phyloP scores from a whole-genome alignment of 2,113 vertebrate genomes.

The Lampris incognitus region DNA sequence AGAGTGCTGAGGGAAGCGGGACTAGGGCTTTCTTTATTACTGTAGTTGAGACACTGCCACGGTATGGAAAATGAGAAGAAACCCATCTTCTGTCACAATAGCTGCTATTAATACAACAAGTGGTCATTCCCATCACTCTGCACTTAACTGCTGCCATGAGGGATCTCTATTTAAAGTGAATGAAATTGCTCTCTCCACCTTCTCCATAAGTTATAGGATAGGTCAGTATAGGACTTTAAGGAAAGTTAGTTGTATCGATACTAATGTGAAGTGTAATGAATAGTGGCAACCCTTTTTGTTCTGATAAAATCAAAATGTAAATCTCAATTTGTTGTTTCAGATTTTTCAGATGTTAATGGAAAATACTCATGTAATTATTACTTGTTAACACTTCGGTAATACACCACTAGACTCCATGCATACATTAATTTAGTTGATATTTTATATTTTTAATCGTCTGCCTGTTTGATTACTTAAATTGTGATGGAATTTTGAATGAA shows the following conservation, averaged over 20 bases:
- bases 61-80: slow-evolving; percentile 70
- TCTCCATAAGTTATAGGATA: slow-evolving; percentile 24
- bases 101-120: slow-evolving; percentile 77
- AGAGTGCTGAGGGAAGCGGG: slow-evolving; percentile 79
- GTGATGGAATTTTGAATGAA: too few relatives aligned
- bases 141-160: slow-evolving; percentile 47
- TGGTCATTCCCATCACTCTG: slow-evolving; percentile 59
- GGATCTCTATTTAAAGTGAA: slow-evolving; percentile 50
- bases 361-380: background rate
- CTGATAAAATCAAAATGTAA: slow-evolving; percentile 12
- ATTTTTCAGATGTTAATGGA: background rate
- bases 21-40: slow-evolving; percentile 68
- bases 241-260: slow-evolving; percentile 25
- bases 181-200: slow-evolving; percentile 56
- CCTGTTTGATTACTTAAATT: too few relatives aligned
- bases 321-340: background rate
- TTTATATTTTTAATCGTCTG: too few relatives aligned
- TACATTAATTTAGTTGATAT: too few relatives aligned
- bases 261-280: slow-evolving; percentile 17
- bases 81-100: slow-evolving; percentile 74
- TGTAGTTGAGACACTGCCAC: slow-evolving; percentile 52
- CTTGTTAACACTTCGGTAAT: too few relatives aligned
- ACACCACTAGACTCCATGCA: too few relatives aligned
- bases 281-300: background rate
- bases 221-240: slow-evolving; percentile 14